Conservation (phyloP, 2,888 invertebrate species). For the Amorpha juglandis region DNA sequence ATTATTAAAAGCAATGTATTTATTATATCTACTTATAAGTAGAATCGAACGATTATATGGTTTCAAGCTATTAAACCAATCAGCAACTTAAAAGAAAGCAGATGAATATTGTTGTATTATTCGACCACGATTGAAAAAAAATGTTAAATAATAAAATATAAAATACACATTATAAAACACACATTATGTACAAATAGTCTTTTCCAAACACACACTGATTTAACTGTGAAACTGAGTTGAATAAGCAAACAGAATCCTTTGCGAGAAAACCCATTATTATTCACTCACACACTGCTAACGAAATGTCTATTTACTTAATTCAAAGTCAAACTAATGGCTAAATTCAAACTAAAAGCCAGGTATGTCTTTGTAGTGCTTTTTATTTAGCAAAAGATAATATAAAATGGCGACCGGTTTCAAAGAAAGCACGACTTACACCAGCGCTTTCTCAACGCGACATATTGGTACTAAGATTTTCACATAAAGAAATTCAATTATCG, state of each 20-base stretch:
- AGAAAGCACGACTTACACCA: conserved; percentile 56
- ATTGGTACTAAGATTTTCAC: conserved; percentile 38
- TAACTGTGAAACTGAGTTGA: neutral
- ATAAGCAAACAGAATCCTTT: conserved; percentile 2
- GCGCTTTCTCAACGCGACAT: conserved; percentile 66
- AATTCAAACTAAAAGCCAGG: neutral
- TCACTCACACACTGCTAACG: neutral
- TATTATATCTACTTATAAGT: neutral
- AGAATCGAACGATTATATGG: neutral
- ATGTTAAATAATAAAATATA: too few relatives aligned
- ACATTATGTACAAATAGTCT: conserved; percentile 1
- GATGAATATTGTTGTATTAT: neutral
- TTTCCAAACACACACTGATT: conserved; percentile 25
- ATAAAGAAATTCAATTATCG: conserved; percentile 18
- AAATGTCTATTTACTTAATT: conserved; percentile 6
- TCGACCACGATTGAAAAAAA: neutral
- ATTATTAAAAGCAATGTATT: neutral
- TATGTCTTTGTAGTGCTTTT: conserved; percentile 1
- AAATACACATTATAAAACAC: neutral
- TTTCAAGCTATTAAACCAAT: too few relatives aligned
- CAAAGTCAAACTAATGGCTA: neutral
- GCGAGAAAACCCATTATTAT: conserved; percentile 2
- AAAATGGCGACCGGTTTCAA: conserved; percentile 59
- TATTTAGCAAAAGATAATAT: conserved; percentile 40
- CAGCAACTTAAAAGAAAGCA: too few relatives aligned